Evolutionary conservation across 2,113 vertebrate genomes (phyloP), one percentile per base, ranked within the genome.

Genomic region (Brachyistius frenatus): DNA sequence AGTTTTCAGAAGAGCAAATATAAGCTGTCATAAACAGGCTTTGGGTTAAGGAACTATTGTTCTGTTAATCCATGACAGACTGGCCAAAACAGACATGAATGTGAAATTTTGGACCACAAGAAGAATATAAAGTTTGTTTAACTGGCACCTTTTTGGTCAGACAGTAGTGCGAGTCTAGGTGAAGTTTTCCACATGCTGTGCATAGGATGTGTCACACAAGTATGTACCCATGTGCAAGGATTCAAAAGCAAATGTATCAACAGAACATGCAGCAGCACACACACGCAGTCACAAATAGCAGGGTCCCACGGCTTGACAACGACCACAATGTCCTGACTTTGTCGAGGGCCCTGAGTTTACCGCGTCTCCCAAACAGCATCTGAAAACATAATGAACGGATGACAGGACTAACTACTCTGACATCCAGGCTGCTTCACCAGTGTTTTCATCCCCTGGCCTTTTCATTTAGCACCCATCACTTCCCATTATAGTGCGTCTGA

Each of bases 401-500:
- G 90, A 93, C 92, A 93, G 87, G 80, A 84, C 86, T 91, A 93
- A 93, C 90, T 91, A 86, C 86, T 82, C 66, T 81, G 83, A 92
- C 90, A 91, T 92, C 85, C 67, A 83, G 66, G 86, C 87, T 54
- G 85, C 84, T 86, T 86, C 87, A 82, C 78, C 84, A 88, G 80
- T 75, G 88, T 90, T 90, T 90, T 94, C 90, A 89, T 94, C 91
- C 88, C 74, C 84, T 90, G 89, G 88, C 91, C 88, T 89, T 91
- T 92, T 91, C 85, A 93, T 91, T 94, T 90, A 93, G 88, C 89
- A 91, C 80, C 86, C 86, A 94, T 94, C 93, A 89, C 88, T 90
- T 94, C 81, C 81, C 75, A 90, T 94, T 93, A 93, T 85, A 79
- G 89, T 85, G 87, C 74, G 44, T 67, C 85, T 50, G 84, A 90